These are phyloP conservation scores for Brotula barbata DNA, from an alignment of 2,797 vertebrate species.

Conservation along the genomic window DNA sequence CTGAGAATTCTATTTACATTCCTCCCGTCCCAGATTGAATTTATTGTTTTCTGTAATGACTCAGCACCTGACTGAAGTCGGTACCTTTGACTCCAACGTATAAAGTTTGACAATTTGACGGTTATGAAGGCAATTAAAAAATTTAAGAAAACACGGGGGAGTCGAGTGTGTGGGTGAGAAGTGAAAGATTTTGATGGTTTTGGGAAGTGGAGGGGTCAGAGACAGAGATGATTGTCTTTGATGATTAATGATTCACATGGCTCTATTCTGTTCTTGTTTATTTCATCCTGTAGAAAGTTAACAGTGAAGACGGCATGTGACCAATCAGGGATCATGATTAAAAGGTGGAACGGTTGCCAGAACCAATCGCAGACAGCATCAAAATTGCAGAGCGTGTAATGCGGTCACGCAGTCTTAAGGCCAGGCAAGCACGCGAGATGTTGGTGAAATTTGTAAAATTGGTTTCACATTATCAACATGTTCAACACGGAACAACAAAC, in stretches of 20 bases:
- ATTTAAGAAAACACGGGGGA: constrained; percentile 11
- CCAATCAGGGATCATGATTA: constrained; percentile 67
- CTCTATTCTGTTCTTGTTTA: constrained; percentile 57
- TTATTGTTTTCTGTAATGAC: not conserved
- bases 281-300: constrained; percentile 59
- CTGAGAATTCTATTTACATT: not conserved
- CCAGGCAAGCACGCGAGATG: constrained; percentile 25
- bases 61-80: constrained; percentile 13
- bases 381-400: not conserved
- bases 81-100: constrained; percentile 40
- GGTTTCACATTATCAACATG: not conserved
- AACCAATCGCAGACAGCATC: constrained; percentile 53
- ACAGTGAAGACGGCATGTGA: constrained; percentile 59
- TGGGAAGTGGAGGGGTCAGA: not conserved
- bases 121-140: constrained; percentile 37
- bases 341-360: constrained; percentile 47
- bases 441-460: constrained; percentile 38
- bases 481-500: too few relatives aligned
- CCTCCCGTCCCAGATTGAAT: not conserved
- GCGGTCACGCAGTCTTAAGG: constrained; percentile 15
- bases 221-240: constrained; percentile 46
- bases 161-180: constrained; percentile 18
- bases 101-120: constrained; percentile 55
- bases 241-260: constrained; percentile 59
- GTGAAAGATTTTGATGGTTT: not conserved